Conservation (phyloP, 92 coral and sea anemone species). For the Bergia sp. region DNA sequence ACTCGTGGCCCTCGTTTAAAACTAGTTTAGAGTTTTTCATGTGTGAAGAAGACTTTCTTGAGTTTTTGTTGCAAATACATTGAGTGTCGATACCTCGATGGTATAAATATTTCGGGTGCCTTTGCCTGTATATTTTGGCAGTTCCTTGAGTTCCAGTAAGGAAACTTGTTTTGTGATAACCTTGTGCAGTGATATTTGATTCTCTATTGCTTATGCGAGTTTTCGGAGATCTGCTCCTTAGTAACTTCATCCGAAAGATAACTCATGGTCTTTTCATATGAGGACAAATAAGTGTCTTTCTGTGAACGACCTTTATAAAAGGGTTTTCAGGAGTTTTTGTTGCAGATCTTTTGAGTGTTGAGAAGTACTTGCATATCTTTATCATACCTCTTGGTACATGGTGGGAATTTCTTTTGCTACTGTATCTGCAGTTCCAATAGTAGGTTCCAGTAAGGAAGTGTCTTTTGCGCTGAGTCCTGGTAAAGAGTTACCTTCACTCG, state of each 20-base stretch:
- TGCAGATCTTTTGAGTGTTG: background rate
- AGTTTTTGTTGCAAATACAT: background rate
- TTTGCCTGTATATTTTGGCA: background rate
- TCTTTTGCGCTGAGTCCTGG: background rate
- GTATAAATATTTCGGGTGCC: background rate
- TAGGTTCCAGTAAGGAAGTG: background rate
- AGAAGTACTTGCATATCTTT: background rate
- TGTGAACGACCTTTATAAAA: background rate
- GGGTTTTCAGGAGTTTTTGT: background rate
- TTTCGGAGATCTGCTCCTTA: background rate
- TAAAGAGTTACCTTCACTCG: background rate
- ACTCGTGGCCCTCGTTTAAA: background rate
- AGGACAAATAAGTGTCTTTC: constrained; percentile 5
- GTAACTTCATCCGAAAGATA: background rate
- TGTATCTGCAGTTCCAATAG: background rate
- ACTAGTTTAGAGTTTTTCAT: background rate
- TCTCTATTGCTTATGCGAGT: background rate
- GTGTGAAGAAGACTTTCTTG: background rate
- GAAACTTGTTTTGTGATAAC: background rate
- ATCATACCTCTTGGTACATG: background rate
- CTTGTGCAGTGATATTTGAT: background rate
- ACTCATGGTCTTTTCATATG: background rate
- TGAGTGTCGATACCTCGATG: background rate
- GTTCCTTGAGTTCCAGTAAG: background rate
- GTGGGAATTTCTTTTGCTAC: background rate